These are phyloP conservation scores for Nematolebias whitei DNA, from an alignment of 2,113 vertebrate genomes.

Conservation along the genomic window DNA sequence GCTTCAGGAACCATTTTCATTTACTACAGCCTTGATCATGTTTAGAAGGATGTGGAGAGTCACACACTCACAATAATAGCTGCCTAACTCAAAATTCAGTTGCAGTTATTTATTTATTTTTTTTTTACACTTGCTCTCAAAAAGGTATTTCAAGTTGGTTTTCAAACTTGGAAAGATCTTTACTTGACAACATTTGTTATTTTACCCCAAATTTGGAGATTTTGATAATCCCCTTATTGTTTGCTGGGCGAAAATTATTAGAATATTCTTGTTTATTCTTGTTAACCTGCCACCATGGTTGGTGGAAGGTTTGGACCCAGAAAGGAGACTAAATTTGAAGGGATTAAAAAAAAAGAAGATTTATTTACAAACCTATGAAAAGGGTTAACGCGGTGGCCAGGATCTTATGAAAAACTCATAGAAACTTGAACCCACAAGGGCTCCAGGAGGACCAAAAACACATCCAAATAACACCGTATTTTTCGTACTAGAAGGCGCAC, in stretches of 20 bases:
- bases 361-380: too few relatives aligned
- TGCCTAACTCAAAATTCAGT: not conserved
- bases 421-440: too few relatives aligned
- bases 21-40: slow-evolving; percentile 11
- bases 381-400: too few relatives aligned
- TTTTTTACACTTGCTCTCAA: slow-evolving; percentile 18
- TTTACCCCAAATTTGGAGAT: slow-evolving; percentile 21
- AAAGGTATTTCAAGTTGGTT: slow-evolving; percentile 9
- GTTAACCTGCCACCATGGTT: too few relatives aligned
- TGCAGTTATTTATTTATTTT: too few relatives aligned
- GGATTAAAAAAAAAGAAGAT: too few relatives aligned
- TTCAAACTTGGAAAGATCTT: slow-evolving; percentile 2
- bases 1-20: slow-evolving; percentile 25
- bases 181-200: slow-evolving; percentile 12
- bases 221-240: slow-evolving; percentile 16
- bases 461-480: too few relatives aligned
- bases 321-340: too few relatives aligned
- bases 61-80: not conserved
- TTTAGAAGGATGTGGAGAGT: slow-evolving; percentile 1
- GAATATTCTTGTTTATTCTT: slow-evolving; percentile 21
- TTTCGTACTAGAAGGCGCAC: too few relatives aligned
- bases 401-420: too few relatives aligned
- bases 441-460: too few relatives aligned
- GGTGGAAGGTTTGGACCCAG: too few relatives aligned
- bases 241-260: slow-evolving; percentile 14